A percentile compares a stretch with the other conserved stretches of the same genome.
Conservation (phyloP, 2,888 invertebrate genomes). For the Amphipoea lucens region DNA sequence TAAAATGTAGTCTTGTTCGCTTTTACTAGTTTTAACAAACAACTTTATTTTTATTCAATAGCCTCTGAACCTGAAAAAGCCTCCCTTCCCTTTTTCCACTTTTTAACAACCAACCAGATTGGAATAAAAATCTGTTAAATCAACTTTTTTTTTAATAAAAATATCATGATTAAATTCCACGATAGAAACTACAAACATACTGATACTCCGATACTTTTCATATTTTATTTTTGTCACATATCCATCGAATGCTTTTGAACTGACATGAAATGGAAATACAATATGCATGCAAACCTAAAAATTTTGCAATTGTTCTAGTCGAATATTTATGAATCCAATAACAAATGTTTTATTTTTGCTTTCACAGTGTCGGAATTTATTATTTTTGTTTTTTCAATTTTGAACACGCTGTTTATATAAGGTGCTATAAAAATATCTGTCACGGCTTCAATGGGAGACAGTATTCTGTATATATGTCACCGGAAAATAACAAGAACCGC, state of each 20-base stretch:
- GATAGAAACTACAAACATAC: background rate
- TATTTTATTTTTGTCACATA: background rate
- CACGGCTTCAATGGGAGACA: no score
- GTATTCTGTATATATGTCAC: no score
- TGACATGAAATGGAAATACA: conserved; percentile 25
- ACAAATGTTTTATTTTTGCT: background rate
- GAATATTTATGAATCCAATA: conserved; percentile 7
- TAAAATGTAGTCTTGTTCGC: no score
- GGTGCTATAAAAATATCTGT: no score
- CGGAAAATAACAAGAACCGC: no score
- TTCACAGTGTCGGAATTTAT: background rate
- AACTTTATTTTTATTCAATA: no score
- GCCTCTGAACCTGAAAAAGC: no score
- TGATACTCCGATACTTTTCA: background rate
- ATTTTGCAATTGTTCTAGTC: background rate
- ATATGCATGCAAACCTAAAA: conserved; percentile 35
- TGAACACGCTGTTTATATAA: no score
- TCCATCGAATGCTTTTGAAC: background rate
- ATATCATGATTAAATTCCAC: background rate
- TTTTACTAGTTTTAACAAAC: no score
- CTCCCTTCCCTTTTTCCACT: background rate
- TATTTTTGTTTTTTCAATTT: background rate
- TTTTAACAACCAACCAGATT: background rate
- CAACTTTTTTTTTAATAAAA: no score
- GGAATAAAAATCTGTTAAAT: background rate